Conservation (phyloP, 92 coral and sea anemone genomes). For the Chrysogorgia sp. region DNA sequence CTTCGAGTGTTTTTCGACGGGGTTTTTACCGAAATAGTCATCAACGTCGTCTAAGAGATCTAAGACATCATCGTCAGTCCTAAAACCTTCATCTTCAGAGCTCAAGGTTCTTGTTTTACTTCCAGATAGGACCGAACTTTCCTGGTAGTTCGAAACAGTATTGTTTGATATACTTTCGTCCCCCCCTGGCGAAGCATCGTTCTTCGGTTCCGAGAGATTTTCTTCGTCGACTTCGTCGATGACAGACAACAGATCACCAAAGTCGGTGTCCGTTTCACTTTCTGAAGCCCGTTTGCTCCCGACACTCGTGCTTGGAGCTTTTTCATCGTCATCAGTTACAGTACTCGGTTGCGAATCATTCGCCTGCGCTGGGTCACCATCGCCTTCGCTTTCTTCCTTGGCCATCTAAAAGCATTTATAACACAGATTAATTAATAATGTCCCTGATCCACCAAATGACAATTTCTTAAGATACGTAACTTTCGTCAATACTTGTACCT, state of each 20-base stretch:
- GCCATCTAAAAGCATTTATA: not conserved
- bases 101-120: slow-evolving; percentile 43
- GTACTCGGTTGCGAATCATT: slow-evolving; percentile 19
- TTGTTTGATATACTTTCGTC: slow-evolving; percentile 16
- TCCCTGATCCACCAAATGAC: not conserved
- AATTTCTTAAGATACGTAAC: too few species aligned
- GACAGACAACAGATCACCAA: slow-evolving; percentile 85
- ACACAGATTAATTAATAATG: too few species aligned
- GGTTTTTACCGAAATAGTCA: slow-evolving; percentile 48
- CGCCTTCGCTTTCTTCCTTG: not conserved
- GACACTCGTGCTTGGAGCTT: slow-evolving; percentile 9
- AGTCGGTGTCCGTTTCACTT: slow-evolving; percentile 81
- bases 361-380: slow-evolving; percentile 59
- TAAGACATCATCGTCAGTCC: slow-evolving; percentile 96
- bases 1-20: slow-evolving; percentile 14
- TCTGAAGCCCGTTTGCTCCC: slow-evolving; percentile 50
- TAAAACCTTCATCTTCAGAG: slow-evolving; percentile 86
- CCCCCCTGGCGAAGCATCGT: slow-evolving; percentile 18
- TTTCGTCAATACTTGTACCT: too few species aligned
- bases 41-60: slow-evolving; percentile 87
- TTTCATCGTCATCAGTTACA: not conserved
- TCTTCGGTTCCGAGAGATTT: slow-evolving; percentile 39
- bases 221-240: slow-evolving; percentile 95
- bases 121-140: slow-evolving; percentile 1
- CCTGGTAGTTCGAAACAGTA: not conserved